Percentiles rank a stretch among this genome's conserved stretches.
These are phyloP conservation scores for Charina bottae DNA, from an alignment of 2,113 vertebrate genomes.

Conservation along the genomic window DNA sequence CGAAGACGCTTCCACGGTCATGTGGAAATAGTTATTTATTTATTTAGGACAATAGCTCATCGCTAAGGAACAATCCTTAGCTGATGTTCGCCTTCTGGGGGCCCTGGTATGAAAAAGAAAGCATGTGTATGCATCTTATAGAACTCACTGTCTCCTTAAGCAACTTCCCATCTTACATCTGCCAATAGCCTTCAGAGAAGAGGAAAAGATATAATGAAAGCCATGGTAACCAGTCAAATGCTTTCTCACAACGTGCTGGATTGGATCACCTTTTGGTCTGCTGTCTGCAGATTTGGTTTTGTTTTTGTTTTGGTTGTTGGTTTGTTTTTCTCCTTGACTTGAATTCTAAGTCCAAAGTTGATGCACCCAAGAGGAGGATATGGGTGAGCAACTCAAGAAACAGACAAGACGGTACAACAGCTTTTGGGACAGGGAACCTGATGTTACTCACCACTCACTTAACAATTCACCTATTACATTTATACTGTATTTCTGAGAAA, in stretches of 20 bases:
- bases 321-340: too few relatives aligned
- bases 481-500: neutral
- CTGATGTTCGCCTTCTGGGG: neutral
- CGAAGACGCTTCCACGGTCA: too few relatives aligned
- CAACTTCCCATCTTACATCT: neutral
- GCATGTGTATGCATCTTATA: neutral
- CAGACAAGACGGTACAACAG: neutral
- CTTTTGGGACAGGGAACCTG: neutral
- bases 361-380: neutral
- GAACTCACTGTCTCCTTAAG: neutral
- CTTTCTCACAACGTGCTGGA: neutral
- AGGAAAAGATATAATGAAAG: neutral
- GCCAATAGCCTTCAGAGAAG: neutral
- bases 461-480: neutral
- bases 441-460: too few relatives aligned
- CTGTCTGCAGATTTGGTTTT: too few relatives aligned
- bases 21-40: too few relatives aligned
- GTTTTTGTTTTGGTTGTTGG: too few relatives aligned
- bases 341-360: neutral
- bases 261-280: neutral
- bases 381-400: neutral
- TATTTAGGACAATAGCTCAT: neutral
- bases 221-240: neutral
- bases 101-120: neutral
- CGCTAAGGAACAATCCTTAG: neutral